Conservation (phyloP, 2,113 vertebrate species). For the Burhinus bistriatus region DNA sequence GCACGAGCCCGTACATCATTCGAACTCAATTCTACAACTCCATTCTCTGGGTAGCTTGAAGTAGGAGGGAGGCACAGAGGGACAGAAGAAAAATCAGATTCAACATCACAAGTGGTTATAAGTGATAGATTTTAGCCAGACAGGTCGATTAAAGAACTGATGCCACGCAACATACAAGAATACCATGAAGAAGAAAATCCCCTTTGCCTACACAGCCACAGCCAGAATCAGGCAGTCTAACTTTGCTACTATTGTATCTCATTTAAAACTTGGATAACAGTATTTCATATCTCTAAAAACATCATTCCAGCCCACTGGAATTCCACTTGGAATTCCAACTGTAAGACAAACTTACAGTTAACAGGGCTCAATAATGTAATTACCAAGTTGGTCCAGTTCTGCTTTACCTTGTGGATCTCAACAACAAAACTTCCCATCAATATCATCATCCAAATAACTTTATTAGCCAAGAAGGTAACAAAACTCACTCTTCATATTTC, state of each 20-base stretch:
- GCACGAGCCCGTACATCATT: constrained; percentile 88
- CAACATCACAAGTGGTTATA: not conserved
- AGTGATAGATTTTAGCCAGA: not conserved
- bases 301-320: not conserved
- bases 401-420: not conserved
- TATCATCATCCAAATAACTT: accelerated
- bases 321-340: not conserved
- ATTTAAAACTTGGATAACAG: not conserved
- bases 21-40: constrained; percentile 80
- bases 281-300: not conserved
- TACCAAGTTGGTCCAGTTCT: not conserved
- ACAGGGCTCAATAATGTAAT: not conserved
- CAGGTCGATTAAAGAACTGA: not conserved
- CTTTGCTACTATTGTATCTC: not conserved
- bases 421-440: not conserved
- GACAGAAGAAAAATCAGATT: not conserved
- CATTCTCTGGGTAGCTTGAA: constrained; percentile 91
- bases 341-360: not conserved
- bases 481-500: constrained; percentile 95
- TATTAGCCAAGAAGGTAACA: not conserved
- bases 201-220: not conserved
- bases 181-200: not conserved
- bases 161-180: accelerated
- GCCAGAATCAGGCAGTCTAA: not conserved
- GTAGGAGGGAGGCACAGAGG: not conserved